Percentiles rank a stretch among this genome's conserved stretches.
These are phyloP conservation scores for Yponomeuta cagnagella DNA, from an alignment of 2,888 invertebrate genomes.

Conservation along the genomic window DNA sequence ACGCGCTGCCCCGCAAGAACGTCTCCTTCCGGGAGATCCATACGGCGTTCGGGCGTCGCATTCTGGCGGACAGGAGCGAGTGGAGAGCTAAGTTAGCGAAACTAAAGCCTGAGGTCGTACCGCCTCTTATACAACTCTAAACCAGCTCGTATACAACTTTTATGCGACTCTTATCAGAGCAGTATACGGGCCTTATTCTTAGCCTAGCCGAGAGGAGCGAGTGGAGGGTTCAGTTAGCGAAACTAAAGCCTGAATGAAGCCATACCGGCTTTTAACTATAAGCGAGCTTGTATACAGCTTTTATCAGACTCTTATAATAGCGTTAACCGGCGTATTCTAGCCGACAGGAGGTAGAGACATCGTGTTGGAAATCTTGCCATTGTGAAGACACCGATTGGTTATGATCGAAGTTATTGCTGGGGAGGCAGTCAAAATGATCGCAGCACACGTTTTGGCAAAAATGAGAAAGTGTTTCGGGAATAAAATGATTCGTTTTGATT, in stretches of 20 bases:
- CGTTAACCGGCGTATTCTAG: too few species aligned
- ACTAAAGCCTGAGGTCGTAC: not conserved
- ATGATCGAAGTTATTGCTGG: too few species aligned
- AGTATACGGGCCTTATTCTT: not conserved
- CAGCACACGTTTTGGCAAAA: too few species aligned
- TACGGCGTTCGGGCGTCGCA: constrained; percentile 79
- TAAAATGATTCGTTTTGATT: too few species aligned
- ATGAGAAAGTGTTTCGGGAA: too few species aligned
- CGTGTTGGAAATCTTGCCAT: too few species aligned
- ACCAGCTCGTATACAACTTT: too few species aligned
- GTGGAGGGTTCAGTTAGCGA: not conserved
- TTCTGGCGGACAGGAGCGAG: constrained; percentile 74
- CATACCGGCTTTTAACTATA: not conserved
- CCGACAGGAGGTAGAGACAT: too few species aligned
- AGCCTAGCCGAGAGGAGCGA: not conserved
- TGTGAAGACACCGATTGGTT: too few species aligned
- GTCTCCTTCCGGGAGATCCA: constrained; percentile 83
- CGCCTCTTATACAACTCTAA: constrained; percentile 2
- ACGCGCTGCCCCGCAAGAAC: constrained; percentile 64
- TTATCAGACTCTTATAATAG: too few species aligned
- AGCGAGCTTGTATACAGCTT: not conserved
- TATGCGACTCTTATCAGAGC: too few species aligned
- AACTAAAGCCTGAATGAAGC: not conserved
- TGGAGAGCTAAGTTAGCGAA: constrained; percentile 22
- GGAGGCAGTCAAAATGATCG: too few species aligned